Conservation (phyloP, 2,888 invertebrate genomes). For the Ophion ventricosus region DNA sequence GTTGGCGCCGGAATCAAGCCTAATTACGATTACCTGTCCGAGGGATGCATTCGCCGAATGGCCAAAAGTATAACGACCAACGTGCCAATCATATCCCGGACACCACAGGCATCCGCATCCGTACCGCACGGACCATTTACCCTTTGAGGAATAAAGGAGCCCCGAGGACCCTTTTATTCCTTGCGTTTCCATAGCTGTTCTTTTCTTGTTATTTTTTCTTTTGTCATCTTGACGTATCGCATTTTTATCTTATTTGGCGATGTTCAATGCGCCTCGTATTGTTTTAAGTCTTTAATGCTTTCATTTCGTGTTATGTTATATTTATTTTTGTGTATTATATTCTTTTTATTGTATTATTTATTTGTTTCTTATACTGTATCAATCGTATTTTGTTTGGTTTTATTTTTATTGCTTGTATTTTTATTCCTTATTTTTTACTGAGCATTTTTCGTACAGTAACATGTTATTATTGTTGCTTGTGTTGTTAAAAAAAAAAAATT, state of each 20-base stretch:
- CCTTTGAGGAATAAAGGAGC: slow-evolving; percentile 11
- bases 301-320: no score
- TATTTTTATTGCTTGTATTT: no score
- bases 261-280: no score
- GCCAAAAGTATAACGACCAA: slow-evolving; percentile 54
- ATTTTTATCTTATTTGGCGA: background rate
- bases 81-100: slow-evolving; percentile 65
- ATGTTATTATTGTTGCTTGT: no score
- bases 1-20: slow-evolving; percentile 69
- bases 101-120: slow-evolving; percentile 63
- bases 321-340: no score
- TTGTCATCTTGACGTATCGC: background rate
- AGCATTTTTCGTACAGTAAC: no score
- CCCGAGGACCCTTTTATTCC: slow-evolving; percentile 68
- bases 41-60: slow-evolving; percentile 69
- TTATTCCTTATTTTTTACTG: no score
- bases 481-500: no score
- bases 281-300: no score
- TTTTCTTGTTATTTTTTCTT: background rate
- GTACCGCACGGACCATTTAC: slow-evolving; percentile 33
- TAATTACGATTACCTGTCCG: slow-evolving; percentile 74
- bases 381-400: no score
- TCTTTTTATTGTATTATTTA: no score
- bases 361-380: no score
- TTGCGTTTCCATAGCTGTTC: background rate